Percentiles rank a stretch among this genome's conserved stretches.
phyloP scores from a whole-genome alignment of 2,888 invertebrate genomes.

The Steromphala cineraria region DNA sequence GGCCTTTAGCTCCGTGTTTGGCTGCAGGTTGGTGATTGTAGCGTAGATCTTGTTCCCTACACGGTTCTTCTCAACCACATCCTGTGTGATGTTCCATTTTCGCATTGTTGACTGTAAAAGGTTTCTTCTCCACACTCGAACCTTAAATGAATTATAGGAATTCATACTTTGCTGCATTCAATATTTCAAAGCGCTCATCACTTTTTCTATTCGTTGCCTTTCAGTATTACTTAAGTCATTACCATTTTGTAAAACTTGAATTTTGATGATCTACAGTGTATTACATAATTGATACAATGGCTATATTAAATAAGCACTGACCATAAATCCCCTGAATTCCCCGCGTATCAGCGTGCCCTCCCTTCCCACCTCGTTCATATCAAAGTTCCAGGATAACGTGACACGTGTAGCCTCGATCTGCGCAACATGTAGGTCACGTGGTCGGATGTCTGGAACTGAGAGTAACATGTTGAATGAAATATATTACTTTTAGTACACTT shows the following conservation, averaged over 20 bases:
- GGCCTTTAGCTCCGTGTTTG: conserved; percentile 83
- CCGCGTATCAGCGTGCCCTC: conserved; percentile 57
- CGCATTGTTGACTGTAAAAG: conserved; percentile 74
- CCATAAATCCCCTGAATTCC: conserved; percentile 72
- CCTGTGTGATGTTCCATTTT: conserved; percentile 49
- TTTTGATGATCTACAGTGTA: too few species aligned
- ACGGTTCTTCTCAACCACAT: conserved; percentile 31
- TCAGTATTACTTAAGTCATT: too few species aligned
- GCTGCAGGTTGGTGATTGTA: conserved; percentile 56
- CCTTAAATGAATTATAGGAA: conserved; percentile 75
- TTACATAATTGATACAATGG: too few species aligned
- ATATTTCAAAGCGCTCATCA: too few species aligned
- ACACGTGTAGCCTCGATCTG: conserved; percentile 47
- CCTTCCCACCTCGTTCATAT: conserved; percentile 42
- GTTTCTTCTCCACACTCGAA: conserved; percentile 93
- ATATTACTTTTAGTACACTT: neutral
- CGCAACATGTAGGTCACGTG: conserved; percentile 37
- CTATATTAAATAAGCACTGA: conserved; percentile 32
- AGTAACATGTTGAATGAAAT: neutral
- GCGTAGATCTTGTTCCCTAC: conserved; percentile 38
- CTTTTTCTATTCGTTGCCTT: too few species aligned
- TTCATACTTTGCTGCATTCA: neutral
- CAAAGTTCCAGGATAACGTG: conserved; percentile 61
- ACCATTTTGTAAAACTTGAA: too few species aligned
- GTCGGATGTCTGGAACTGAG: conserved; percentile 48